A percentile compares a stretch with the other conserved stretches of the same genome.
Conservation (phyloP, 1,140 invertebrate genomes). For the Halotydeus destructor region DNA sequence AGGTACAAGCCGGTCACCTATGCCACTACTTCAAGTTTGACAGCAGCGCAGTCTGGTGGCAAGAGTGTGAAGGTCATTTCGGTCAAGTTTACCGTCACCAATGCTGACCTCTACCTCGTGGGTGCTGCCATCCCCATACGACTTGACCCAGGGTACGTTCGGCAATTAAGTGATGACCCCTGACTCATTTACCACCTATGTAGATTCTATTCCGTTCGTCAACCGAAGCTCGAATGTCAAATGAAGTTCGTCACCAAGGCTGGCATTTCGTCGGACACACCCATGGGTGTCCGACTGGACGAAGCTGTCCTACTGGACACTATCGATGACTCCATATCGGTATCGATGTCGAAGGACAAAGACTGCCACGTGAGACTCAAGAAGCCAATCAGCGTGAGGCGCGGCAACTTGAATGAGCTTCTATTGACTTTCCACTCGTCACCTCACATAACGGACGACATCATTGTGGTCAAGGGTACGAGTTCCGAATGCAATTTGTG, state of each 20-base stretch:
- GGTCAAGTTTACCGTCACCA: constrained; percentile 17
- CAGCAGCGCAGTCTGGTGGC: not conserved
- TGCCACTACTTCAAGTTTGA: constrained; percentile 12
- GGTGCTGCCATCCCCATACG: constrained; percentile 19
- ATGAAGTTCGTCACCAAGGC: constrained; percentile 17
- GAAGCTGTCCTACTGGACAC: constrained; percentile 15
- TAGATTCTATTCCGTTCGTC: constrained; percentile 16
- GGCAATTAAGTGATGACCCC: not conserved
- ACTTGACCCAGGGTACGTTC: constrained; percentile 15
- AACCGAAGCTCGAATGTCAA: constrained; percentile 18
- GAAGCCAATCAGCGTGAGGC: constrained; percentile 18
- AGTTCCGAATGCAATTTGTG: not conserved
- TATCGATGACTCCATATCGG: constrained; percentile 13
- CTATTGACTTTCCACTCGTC: constrained; percentile 14
- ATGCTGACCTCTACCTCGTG: constrained; percentile 18
- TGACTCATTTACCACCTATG: not conserved
- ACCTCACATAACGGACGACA: constrained; percentile 13
- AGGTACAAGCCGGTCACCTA: constrained; percentile 18
- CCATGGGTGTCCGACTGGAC: constrained; percentile 8
- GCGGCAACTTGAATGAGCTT: constrained; percentile 18
- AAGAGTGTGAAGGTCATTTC: constrained; percentile 14
- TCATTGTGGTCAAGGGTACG: constrained; percentile 12
- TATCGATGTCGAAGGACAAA: constrained; percentile 19
- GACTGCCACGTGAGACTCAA: constrained; percentile 18
- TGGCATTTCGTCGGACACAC: constrained; percentile 3